phyloP scores from a whole-genome alignment of 1,140 invertebrate genomes.

The Listronotus bonariensis region DNA sequence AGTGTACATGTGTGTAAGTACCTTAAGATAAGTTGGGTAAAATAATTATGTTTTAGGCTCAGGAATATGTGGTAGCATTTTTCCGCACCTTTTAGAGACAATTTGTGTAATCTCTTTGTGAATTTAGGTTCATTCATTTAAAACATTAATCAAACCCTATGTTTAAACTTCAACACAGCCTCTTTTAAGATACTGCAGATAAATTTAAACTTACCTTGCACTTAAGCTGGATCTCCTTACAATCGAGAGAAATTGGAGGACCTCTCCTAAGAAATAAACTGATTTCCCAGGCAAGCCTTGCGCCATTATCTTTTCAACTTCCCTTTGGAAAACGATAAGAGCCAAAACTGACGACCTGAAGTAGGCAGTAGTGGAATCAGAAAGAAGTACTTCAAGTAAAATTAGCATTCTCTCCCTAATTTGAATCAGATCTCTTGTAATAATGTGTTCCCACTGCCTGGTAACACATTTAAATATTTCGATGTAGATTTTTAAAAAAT shows the following conservation, averaged over 20 bases:
- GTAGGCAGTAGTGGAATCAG: constrained; percentile 32
- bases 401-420: constrained; percentile 30
- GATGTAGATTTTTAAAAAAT: constrained; percentile 32
- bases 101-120: no score
- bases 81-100: no score
- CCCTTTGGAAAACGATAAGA: constrained; percentile 29
- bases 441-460: constrained; percentile 26
- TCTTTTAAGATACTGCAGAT: no score
- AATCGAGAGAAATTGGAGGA: constrained; percentile 38
- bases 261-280: constrained; percentile 30
- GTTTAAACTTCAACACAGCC: no score
- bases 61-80: no score
- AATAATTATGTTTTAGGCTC: no score
- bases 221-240: constrained; percentile 36
- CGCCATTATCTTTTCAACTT: constrained; percentile 36
- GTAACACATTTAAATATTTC: constrained; percentile 24
- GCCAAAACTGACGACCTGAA: constrained; percentile 32
- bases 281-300: constrained; percentile 33
- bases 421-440: constrained; percentile 21
- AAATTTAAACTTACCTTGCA: constrained; percentile 35
- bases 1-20: no score
- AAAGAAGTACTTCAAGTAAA: constrained; percentile 34
- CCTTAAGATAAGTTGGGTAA: no score
- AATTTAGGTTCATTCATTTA: no score
- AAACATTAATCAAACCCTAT: no score